phyloP scores from a whole-genome alignment of 2,797 vertebrate species.

The Parauchenoglanis ngamensis region DNA sequence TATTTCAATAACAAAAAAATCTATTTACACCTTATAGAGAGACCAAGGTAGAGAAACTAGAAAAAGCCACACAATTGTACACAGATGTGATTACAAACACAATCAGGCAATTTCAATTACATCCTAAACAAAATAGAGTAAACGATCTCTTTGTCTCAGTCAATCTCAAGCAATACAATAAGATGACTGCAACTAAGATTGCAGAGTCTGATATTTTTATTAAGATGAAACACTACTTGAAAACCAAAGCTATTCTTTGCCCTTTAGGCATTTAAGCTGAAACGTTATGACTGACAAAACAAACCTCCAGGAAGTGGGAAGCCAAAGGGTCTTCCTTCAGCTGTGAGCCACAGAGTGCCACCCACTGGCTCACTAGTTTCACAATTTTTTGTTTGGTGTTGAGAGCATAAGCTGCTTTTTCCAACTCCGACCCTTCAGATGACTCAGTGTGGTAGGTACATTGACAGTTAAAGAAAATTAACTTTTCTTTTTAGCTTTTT shows the following conservation, averaged over 20 bases:
- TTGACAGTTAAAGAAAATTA: conserved; percentile 73
- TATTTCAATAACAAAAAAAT: conserved; percentile 2
- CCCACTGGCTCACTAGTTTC: conserved; percentile 87
- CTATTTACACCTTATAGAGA: neutral
- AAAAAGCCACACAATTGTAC: neutral
- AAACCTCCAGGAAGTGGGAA: conserved; percentile 85
- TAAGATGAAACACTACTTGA: neutral
- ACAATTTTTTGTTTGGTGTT: conserved; percentile 87
- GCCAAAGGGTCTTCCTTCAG: conserved; percentile 82
- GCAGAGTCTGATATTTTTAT: neutral
- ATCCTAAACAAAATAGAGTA: no score
- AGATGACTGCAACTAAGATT: neutral
- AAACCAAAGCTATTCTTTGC: neutral
- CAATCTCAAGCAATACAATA: neutral
- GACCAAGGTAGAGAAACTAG: neutral
- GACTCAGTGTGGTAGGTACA: conserved; percentile 84
- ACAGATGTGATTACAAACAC: neutral
- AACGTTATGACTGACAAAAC: neutral
- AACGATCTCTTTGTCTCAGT: neutral
- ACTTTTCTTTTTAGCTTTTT: no score
- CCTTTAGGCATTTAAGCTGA: neutral
- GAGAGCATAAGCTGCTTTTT: conserved; percentile 81
- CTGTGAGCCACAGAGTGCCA: conserved; percentile 81
- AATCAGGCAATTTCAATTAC: no score
- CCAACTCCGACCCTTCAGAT: conserved; percentile 84